Evolutionary conservation across 2,797 vertebrate genomes (phyloP).

Genomic region (Spatula versicolor): DNA sequence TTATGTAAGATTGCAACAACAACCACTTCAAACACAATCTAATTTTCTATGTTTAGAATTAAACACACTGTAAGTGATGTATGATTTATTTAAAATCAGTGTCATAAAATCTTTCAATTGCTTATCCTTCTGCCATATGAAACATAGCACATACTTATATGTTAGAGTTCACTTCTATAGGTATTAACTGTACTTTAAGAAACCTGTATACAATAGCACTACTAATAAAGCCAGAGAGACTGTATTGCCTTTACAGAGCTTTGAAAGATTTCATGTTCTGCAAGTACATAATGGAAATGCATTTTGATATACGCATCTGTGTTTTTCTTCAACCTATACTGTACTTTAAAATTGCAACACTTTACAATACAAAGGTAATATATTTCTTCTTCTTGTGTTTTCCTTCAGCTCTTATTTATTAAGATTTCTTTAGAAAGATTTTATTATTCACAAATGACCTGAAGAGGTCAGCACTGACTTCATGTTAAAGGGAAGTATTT

Average conservation of each 20-base stretch:
- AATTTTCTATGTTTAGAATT: constrained; percentile 16
- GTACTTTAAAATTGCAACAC: constrained; percentile 16
- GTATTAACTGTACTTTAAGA: not conserved
- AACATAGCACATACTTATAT: not conserved
- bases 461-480: constrained; percentile 74
- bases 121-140: constrained; percentile 22
- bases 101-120: not conserved
- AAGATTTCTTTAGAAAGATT: constrained; percentile 51
- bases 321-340: not conserved
- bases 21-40: not conserved
- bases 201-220: constrained; percentile 5
- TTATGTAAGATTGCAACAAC: not conserved
- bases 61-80: not conserved
- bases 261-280: constrained; percentile 3
- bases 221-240: constrained; percentile 49
- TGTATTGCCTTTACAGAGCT: not conserved
- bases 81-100: constrained; percentile 15
- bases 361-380: not conserved
- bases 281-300: constrained; percentile 5
- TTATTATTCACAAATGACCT: constrained; percentile 71
- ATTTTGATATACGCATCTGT: not conserved
- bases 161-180: not conserved
- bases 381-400: constrained; percentile 4
- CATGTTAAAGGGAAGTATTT: constrained; percentile 68
- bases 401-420: constrained; percentile 2